phyloP scores from a whole-genome alignment of 2,113 vertebrate species.

The Bungarus multicinctus region DNA sequence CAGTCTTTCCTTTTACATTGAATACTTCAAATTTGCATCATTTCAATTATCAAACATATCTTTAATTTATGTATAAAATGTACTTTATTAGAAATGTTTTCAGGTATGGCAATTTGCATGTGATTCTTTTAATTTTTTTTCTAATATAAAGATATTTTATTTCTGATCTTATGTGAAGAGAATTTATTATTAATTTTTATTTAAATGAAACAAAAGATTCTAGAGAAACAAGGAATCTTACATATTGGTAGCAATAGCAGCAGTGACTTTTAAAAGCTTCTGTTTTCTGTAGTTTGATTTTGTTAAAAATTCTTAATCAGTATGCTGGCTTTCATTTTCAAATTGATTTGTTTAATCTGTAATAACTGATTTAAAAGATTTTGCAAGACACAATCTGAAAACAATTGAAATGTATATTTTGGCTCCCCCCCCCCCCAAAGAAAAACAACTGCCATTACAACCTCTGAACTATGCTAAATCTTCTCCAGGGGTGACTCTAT shows the following conservation, averaged over 20 bases:
- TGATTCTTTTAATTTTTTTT: constrained; percentile 26
- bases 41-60: constrained; percentile 56
- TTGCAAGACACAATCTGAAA: constrained; percentile 15
- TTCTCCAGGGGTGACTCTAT: constrained; percentile 69
- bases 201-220: background rate
- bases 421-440: constrained; percentile 6
- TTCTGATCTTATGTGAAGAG: background rate
- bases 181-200: background rate
- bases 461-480: constrained; percentile 68
- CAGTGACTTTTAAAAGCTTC: background rate
- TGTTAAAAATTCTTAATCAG: background rate
- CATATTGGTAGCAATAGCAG: background rate
- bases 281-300: background rate
- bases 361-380: background rate
- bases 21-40: constrained; percentile 57
- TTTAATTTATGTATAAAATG: constrained; percentile 53
- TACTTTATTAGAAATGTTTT: constrained; percentile 60
- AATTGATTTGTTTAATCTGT: constrained; percentile 14
- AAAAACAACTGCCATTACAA: constrained; percentile 69
- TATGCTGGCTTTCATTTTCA: constrained; percentile 1
- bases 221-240: background rate
- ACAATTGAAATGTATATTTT: constrained; percentile 15
- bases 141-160: background rate
- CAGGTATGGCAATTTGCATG: constrained; percentile 59
- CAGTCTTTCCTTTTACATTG: constrained; percentile 43